A percentile compares a stretch with the other conserved stretches of the same genome.
Evolutionary conservation across 2,113 vertebrate species (phyloP).

Genomic region (Propithecus coquereli): DNA sequence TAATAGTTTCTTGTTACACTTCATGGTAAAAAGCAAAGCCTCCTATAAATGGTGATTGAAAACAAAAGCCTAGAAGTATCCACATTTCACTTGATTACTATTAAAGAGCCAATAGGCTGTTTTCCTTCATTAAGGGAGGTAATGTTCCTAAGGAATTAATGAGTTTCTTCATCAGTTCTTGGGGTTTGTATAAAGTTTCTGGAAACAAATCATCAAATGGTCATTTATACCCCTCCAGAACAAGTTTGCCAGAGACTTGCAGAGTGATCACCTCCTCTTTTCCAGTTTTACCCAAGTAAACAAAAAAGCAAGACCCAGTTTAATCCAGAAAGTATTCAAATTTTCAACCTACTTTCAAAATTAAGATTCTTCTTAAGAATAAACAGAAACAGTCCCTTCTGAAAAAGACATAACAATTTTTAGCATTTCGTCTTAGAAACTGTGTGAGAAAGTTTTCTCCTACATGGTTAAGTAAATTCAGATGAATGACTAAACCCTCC

Average conservation of each 20-base stretch:
- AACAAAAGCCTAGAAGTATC: constrained; percentile 34
- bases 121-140: constrained; percentile 43
- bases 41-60: constrained; percentile 41
- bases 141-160: constrained; percentile 47
- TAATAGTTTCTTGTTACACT: constrained; percentile 11
- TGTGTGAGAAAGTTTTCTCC: neutral
- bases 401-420: neutral
- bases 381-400: neutral
- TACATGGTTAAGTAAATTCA: neutral
- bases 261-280: neutral
- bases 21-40: neutral
- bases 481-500: neutral
- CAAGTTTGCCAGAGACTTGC: neutral
- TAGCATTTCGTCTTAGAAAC: neutral
- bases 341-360: neutral
- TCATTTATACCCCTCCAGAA: neutral
- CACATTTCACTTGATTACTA: constrained; percentile 35
- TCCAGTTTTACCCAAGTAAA: neutral
- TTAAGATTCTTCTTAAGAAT: neutral
- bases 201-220: neutral
- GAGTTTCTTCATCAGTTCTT: constrained; percentile 38
- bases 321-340: neutral
- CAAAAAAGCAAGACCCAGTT: neutral
- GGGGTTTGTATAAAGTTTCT: neutral
- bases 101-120: constrained; percentile 2